These are phyloP conservation scores for Characodon lateralis DNA, from an alignment of 2,797 vertebrate genomes.

Conservation along the genomic window DNA sequence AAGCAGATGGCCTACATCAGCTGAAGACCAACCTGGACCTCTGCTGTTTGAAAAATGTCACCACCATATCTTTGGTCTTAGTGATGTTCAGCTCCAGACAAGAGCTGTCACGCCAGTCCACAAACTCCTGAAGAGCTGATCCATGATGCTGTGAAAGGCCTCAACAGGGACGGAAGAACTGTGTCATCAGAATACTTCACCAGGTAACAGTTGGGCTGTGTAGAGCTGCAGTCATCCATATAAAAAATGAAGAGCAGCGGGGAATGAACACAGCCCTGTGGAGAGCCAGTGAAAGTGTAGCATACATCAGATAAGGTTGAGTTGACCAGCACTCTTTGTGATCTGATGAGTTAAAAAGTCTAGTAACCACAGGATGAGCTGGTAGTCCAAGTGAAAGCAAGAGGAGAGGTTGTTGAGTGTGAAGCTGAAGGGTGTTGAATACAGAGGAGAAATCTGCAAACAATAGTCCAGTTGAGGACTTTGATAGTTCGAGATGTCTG, in stretches of 20 bases:
- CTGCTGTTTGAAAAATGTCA: conserved; percentile 4
- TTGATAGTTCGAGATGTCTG: neutral
- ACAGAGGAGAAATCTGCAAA: neutral
- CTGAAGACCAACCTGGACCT: no score
- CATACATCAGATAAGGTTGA: neutral
- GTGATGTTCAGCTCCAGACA: neutral
- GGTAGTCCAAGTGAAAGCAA: neutral
- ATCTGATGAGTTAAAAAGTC: neutral
- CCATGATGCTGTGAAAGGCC: neutral
- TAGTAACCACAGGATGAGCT: neutral
- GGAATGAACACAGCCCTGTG: neutral
- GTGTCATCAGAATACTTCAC: neutral
- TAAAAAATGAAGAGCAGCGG: neutral
- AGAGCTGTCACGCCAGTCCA: neutral
- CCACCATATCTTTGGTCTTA: neutral
- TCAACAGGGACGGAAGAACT: neutral
- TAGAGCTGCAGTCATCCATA: neutral
- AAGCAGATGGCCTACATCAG: no score
- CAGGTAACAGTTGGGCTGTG: no score
- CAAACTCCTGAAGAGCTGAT: neutral
- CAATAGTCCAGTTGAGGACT: neutral
- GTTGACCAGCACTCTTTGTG: neutral
- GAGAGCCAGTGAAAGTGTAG: neutral
- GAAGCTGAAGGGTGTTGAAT: neutral
- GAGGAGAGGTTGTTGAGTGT: neutral